phyloP scores from a whole-genome alignment of 2,113 vertebrate species.

The Empidonax traillii region DNA sequence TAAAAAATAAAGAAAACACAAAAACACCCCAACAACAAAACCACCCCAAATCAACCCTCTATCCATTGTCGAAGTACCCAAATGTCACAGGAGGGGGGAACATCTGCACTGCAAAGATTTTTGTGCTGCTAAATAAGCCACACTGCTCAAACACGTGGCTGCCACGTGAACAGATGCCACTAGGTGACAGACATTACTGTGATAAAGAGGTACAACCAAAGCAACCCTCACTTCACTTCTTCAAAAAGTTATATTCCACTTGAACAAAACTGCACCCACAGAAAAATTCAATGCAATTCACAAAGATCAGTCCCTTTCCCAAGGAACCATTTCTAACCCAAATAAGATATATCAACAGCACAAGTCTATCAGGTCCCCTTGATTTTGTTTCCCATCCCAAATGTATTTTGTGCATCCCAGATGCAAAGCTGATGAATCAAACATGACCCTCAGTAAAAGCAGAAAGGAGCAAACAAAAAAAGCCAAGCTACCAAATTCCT shows the following conservation, averaged over 20 bases:
- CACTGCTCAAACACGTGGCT: neutral
- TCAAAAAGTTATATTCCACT: neutral
- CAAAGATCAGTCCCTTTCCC: neutral
- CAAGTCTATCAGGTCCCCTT: neutral
- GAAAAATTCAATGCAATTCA: neutral
- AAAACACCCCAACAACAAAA: neutral
- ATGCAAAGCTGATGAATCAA: neutral
- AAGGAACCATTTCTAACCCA: neutral
- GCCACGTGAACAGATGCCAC: neutral
- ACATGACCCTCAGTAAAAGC: neutral
- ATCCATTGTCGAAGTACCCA: fast-evolving
- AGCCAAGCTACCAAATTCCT: neutral
- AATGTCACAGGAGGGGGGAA: fast-evolving
- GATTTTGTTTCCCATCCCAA: neutral
- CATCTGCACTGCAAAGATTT: neutral
- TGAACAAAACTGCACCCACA: neutral
- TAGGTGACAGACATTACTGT: neutral
- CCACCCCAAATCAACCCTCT: neutral
- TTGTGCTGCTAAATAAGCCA: neutral
- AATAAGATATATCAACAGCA: neutral
- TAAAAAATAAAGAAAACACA: neutral
- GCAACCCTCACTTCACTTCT: neutral
- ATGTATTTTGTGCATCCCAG: neutral
- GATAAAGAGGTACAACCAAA: neutral
- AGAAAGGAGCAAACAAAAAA: neutral